phyloP scores from a whole-genome alignment of 1,140 invertebrate genomes.

The Tetramorium alpestre region DNA sequence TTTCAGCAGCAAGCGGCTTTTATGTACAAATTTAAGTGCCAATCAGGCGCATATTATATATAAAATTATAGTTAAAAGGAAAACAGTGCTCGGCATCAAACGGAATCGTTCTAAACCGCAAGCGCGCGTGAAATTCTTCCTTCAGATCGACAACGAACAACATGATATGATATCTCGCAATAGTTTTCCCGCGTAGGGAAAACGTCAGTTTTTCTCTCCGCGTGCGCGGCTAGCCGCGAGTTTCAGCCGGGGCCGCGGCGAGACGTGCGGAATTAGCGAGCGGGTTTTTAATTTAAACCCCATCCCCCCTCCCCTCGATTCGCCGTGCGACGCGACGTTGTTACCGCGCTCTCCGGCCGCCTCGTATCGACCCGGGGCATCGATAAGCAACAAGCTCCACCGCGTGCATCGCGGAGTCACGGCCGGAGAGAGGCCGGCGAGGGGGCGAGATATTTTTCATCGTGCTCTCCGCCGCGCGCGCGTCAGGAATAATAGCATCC shows the following conservation, averaged over 20 bases:
- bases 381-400: constrained; percentile 45
- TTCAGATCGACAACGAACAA: neutral
- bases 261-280: constrained; percentile 23
- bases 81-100: neutral
- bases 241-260: neutral
- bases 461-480: constrained; percentile 33
- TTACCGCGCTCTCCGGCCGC: constrained; percentile 24
- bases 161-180: neutral
- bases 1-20: neutral
- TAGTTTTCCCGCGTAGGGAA: neutral
- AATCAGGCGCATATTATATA: neutral
- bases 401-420: constrained; percentile 41
- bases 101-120: neutral
- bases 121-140: neutral
- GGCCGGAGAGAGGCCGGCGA: neutral
- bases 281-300: constrained; percentile 57
- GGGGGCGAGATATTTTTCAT: constrained; percentile 45
- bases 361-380: constrained; percentile 50
- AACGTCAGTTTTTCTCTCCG: neutral
- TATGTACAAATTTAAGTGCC: neutral
- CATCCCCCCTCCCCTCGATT: neutral
- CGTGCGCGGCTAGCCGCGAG: neutral
- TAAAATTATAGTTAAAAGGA: neutral
- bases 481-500: constrained; percentile 48
- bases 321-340: constrained; percentile 16